A percentile compares a stretch with the other conserved stretches of the same genome.
These are phyloP conservation scores for Cepphus grylle DNA, from an alignment of 2,113 vertebrate genomes.

Conservation along the genomic window DNA sequence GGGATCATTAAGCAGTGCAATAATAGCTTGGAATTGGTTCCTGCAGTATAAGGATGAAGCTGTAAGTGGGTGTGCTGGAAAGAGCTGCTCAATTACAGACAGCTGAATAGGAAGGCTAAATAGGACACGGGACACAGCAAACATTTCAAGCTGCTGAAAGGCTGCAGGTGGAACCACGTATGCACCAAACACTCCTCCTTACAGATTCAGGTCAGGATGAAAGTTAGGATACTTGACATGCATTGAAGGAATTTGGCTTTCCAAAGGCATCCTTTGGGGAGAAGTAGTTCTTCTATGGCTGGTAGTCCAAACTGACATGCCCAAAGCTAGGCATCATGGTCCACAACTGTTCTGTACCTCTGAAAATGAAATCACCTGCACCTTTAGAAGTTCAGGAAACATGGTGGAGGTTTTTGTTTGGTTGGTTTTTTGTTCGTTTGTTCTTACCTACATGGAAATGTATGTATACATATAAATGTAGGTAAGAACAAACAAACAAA, in stretches of 20 bases:
- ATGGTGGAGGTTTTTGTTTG: not conserved
- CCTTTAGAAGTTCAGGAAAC: not conserved
- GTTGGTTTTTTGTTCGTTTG: not conserved
- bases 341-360: not conserved
- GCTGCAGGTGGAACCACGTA: not conserved
- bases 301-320: not conserved
- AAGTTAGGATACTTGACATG: not conserved
- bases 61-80: slow-evolving; percentile 25
- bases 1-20: slow-evolving; percentile 66
- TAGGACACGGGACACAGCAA: not conserved
- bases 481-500: not conserved
- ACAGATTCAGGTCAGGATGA: not conserved
- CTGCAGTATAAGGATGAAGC: slow-evolving; percentile 21
- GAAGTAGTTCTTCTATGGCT: not conserved
- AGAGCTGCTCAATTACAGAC: slow-evolving; percentile 3
- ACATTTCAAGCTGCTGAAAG: not conserved
- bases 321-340: not conserved
- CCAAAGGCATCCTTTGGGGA: not conserved
- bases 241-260: not conserved
- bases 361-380: not conserved
- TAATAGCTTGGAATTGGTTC: slow-evolving; percentile 51
- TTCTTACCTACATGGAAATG: not conserved
- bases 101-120: not conserved
- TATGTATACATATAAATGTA: not conserved
- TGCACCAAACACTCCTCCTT: not conserved